Evolutionary conservation across 2,797 vertebrate genomes (phyloP).

Genomic region (Distichodus sexfasciatus): DNA sequence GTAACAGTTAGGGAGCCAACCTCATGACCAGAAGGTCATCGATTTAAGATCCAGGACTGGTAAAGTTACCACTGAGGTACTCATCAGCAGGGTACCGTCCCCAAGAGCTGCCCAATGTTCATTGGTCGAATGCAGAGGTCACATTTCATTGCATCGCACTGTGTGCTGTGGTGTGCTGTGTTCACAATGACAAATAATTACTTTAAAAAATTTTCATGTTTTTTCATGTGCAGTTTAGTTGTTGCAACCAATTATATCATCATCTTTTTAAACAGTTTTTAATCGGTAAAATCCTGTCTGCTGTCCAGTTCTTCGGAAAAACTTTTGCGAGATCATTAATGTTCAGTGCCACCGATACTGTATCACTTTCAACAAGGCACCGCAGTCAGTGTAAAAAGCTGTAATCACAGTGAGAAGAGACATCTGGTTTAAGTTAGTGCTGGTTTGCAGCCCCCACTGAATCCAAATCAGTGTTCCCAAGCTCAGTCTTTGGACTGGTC

Average conservation of each 20-base stretch:
- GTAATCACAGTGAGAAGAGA: constrained; percentile 57
- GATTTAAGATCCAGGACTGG: too few relatives aligned
- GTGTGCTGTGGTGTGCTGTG: too few relatives aligned
- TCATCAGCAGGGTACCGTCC: too few relatives aligned
- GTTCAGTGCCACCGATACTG: not conserved
- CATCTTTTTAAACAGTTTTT: not conserved
- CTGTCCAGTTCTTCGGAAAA: not conserved
- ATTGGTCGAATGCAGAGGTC: too few relatives aligned
- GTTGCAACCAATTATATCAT: not conserved
- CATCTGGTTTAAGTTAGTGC: constrained; percentile 74
- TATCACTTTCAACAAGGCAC: constrained; percentile 6
- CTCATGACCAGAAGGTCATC: too few relatives aligned
- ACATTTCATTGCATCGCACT: too few relatives aligned
- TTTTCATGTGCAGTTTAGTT: not conserved
- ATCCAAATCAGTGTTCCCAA: constrained; percentile 53
- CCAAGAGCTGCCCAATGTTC: too few relatives aligned
- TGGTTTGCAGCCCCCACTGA: constrained; percentile 49
- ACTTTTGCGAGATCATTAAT: not conserved
- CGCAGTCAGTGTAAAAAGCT: constrained; percentile 52
- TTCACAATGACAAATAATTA: too few relatives aligned
- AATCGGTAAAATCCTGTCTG: not conserved
- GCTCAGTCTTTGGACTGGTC: constrained; percentile 39
- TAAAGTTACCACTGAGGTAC: too few relatives aligned
- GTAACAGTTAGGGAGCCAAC: too few relatives aligned
- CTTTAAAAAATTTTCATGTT: too few relatives aligned